Conservation (phyloP, 2,888 invertebrate genomes). For the Himalopsyche anomala region DNA sequence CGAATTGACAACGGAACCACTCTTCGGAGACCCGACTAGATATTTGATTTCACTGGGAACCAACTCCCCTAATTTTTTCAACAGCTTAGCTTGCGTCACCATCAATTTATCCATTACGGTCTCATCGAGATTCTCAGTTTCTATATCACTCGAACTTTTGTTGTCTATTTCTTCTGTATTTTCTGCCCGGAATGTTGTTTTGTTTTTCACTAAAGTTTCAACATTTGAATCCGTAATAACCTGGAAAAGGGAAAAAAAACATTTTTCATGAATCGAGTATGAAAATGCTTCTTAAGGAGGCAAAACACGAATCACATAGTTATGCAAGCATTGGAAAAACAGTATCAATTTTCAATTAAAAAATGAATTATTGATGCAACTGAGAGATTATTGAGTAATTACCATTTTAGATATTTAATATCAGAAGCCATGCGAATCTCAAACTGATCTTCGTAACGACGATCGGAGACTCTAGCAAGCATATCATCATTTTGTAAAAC, state of each 20-base stretch:
- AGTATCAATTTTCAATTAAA: no score
- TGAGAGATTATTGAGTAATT: no score
- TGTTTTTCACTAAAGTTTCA: neutral
- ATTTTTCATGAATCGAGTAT: no score
- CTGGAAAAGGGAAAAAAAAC: neutral
- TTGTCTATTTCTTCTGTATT: constrained; percentile 39
- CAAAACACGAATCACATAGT: no score
- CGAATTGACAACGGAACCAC: constrained; percentile 39
- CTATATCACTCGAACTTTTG: constrained; percentile 44
- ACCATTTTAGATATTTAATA: neutral
- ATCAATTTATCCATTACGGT: constrained; percentile 72
- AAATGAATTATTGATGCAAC: no score
- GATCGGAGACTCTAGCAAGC: constrained; percentile 61
- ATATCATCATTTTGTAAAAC: constrained; percentile 59
- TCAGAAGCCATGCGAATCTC: constrained; percentile 64
- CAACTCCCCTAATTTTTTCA: constrained; percentile 77
- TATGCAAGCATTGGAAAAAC: no score
- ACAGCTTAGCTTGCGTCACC: constrained; percentile 73
- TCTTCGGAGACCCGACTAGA: constrained; percentile 69
- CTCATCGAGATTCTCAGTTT: constrained; percentile 68
- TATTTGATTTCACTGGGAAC: constrained; percentile 74
- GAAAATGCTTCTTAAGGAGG: no score
- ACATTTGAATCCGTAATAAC: neutral
- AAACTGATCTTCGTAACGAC: constrained; percentile 34
- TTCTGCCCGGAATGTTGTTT: constrained; percentile 6